Evolutionary conservation across 1,140 invertebrate genomes (phyloP).

Genomic region (Panulirus ornatus): DNA sequence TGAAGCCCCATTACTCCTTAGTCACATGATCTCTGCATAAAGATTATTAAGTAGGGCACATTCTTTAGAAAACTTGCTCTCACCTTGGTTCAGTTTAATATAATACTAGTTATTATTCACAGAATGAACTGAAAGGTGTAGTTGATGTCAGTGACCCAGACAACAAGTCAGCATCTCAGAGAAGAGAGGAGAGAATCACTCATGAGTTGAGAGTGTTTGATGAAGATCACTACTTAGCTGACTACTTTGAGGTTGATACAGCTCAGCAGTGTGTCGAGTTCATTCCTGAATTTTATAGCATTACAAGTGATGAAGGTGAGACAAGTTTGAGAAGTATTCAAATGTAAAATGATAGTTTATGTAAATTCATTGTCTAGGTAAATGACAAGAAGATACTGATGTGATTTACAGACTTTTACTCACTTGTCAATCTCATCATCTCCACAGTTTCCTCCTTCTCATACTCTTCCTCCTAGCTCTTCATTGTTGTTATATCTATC

Average conservation of each 20-base stretch:
- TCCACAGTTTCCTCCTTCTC: too few species aligned
- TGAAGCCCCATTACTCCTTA: too few species aligned
- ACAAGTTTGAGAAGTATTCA: neutral
- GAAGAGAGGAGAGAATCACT: conserved; percentile 47
- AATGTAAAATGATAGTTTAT: too few species aligned
- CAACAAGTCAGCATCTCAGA: conserved; percentile 31
- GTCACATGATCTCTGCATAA: neutral
- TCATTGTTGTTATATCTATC: neutral
- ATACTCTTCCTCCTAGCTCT: neutral
- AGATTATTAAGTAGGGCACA: neutral
- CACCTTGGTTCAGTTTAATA: neutral
- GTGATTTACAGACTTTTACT: too few species aligned
- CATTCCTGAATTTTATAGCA: conserved; percentile 59
- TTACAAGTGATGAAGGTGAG: conserved; percentile 60
- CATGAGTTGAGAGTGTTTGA: conserved; percentile 43
- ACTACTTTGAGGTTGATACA: conserved; percentile 55
- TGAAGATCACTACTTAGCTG: conserved; percentile 65
- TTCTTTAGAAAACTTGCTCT: neutral
- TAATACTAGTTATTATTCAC: neutral
- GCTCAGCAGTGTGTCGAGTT: conserved; percentile 52
- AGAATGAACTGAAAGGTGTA: conserved; percentile 55
- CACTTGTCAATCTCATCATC: too few species aligned
- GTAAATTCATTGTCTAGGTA: too few species aligned
- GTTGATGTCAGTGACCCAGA: conserved; percentile 57
- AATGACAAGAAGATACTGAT: too few species aligned